These are phyloP conservation scores for Channa maculata DNA, from an alignment of 2,113 vertebrate genomes.

Conservation along the genomic window DNA sequence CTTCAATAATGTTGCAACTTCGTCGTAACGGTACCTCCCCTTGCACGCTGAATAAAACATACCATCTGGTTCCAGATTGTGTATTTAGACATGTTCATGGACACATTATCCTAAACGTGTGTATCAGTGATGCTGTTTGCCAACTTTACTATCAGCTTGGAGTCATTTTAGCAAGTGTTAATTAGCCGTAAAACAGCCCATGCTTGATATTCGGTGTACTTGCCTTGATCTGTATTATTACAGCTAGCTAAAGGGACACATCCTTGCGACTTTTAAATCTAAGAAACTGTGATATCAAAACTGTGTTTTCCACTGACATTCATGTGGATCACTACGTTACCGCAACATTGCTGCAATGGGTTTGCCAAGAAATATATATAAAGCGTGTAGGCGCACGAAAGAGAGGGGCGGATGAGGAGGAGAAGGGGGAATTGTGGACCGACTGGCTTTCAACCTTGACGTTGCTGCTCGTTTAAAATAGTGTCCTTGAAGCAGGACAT, in stretches of 20 bases:
- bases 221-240: conserved; percentile 25
- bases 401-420: conserved; percentile 58
- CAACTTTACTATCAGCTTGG: conserved; percentile 32
- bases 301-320: conserved; percentile 21
- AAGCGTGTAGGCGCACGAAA: conserved; percentile 65
- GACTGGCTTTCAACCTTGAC: conserved; percentile 79
- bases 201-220: conserved; percentile 57
- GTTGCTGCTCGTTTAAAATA: conserved; percentile 57
- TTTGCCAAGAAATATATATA: conserved; percentile 58
- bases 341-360: conserved; percentile 67
- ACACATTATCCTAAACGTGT: conserved; percentile 11
- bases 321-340: conserved; percentile 37
- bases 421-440: conserved; percentile 43
- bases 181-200: conserved; percentile 71
- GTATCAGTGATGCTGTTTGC: conserved; percentile 3
- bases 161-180: conserved; percentile 49
- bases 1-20: conserved; percentile 50
- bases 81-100: not conserved
- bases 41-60: conserved; percentile 8
- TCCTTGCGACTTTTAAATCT: not conserved
- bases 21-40: conserved; percentile 23
- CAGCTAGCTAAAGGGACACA: conserved; percentile 22
- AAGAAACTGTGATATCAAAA: not conserved
- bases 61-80: not conserved
- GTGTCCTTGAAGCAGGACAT: conserved; percentile 77